A percentile compares a stretch with the other conserved stretches of the same genome.
These are phyloP conservation scores for Ochropleura leucogaster DNA, from an alignment of 2,888 invertebrate genomes.

Conservation along the genomic window DNA sequence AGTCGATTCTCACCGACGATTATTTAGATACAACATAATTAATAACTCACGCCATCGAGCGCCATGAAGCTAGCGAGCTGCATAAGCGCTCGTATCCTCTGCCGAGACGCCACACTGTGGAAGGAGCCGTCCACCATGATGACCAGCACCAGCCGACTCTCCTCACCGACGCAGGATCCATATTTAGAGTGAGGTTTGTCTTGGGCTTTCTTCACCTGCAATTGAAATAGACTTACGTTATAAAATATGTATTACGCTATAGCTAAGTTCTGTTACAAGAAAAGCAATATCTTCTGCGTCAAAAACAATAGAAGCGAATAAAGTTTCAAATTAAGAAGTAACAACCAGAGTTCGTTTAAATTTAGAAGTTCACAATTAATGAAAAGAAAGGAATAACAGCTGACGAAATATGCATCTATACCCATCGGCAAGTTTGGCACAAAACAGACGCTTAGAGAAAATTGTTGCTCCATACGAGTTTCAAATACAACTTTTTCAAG, in stretches of 20 bases:
- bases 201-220: conserved; percentile 85
- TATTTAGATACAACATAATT: too few species aligned
- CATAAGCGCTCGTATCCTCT: conserved; percentile 92
- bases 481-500: not conserved
- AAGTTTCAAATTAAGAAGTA: conserved; percentile 12
- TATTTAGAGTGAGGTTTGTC: conserved; percentile 87
- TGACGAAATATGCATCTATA: not conserved
- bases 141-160: conserved; percentile 90
- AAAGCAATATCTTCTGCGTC: not conserved
- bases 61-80: conserved; percentile 93
- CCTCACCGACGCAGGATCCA: conserved; percentile 80
- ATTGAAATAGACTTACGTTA: conserved; percentile 25
- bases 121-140: conserved; percentile 93
- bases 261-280: not conserved
- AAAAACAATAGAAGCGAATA: conserved; percentile 37
- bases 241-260: not conserved
- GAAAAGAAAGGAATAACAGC: not conserved
- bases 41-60: conserved; percentile 91
- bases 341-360: not conserved
- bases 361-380: not conserved
- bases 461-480: not conserved
- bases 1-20: too few species aligned
- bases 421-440: not conserved
- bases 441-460: not conserved
- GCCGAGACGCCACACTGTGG: conserved; percentile 91